Conservation (phyloP, 2,888 invertebrate species). For the Cosmorhoe ocellata region DNA sequence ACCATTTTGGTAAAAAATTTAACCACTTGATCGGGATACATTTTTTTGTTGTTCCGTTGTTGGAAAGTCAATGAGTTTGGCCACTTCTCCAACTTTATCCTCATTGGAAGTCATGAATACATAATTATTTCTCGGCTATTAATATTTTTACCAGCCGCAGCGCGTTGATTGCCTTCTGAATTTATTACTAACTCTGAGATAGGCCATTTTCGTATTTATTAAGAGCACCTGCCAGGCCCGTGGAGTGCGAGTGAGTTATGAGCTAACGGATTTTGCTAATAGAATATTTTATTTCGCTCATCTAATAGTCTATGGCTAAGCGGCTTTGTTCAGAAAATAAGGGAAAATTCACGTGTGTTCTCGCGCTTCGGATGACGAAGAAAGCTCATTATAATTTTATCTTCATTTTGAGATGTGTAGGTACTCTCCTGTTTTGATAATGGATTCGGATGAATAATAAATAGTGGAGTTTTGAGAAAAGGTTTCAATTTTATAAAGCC, state of each 20-base stretch:
- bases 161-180: conserved; percentile 82
- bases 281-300: conserved; percentile 78
- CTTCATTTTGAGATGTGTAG: conserved; percentile 21
- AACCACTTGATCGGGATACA: too few species aligned
- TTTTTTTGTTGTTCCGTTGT: too few species aligned
- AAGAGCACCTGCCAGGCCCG: conserved; percentile 77
- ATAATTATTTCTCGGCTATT: conserved; percentile 80
- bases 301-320: conserved; percentile 63
- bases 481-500: not conserved
- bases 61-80: conserved; percentile 3
- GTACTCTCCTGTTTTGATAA: conserved; percentile 12
- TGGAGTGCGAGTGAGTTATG: conserved; percentile 74
- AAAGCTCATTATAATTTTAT: conserved; percentile 24
- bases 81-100: conserved; percentile 48
- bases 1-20: too few species aligned
- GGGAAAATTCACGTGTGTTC: conserved; percentile 16
- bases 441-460: conserved; percentile 15
- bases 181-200: conserved; percentile 79
- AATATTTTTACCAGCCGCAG: conserved; percentile 80
- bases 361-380: conserved; percentile 17
- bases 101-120: conserved; percentile 74
- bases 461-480: not conserved
- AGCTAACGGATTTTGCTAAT: conserved; percentile 72
- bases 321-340: conserved; percentile 51
- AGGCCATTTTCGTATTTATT: conserved; percentile 81